phyloP scores from a whole-genome alignment of 2,113 vertebrate genomes.

The Chitala chitala region DNA sequence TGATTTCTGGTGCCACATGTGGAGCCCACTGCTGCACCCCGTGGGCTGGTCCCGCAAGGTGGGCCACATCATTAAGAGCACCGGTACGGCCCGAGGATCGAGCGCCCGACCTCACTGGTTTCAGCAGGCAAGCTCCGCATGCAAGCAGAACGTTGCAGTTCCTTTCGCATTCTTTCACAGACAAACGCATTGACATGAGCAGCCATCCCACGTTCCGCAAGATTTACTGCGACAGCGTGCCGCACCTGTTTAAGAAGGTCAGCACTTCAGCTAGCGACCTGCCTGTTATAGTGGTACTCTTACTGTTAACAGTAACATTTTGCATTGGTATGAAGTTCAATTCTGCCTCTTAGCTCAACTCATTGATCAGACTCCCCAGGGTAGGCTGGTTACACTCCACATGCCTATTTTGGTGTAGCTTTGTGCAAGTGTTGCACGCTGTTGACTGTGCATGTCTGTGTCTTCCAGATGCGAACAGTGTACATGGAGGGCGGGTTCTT shows the following conservation, averaged over 20 bases:
- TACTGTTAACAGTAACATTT: no score
- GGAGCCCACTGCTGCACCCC: constrained; percentile 84
- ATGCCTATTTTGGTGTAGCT: no score
- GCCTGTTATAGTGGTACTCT: background rate
- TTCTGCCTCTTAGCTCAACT: no score
- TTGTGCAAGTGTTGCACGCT: background rate
- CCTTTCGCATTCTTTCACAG: constrained; percentile 33
- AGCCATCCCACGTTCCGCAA: constrained; percentile 72
- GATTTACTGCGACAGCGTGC: constrained; percentile 67
- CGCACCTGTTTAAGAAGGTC: constrained; percentile 79
- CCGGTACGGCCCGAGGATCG: constrained; percentile 49
- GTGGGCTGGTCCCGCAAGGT: constrained; percentile 85
- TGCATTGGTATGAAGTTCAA: no score
- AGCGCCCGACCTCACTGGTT: background rate
- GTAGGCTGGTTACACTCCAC: no score
- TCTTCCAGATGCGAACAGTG: constrained; percentile 74
- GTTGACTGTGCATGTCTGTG: background rate
- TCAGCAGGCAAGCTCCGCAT: background rate
- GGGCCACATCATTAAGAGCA: constrained; percentile 74
- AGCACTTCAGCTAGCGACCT: background rate
- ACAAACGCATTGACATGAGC: constrained; percentile 63
- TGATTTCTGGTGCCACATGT: constrained; percentile 94
- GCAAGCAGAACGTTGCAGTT: background rate
- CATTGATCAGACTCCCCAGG: no score
- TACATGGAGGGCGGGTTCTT: constrained; percentile 85